phyloP scores from a whole-genome alignment of 2,888 invertebrate species.

The Netelia virgata region DNA sequence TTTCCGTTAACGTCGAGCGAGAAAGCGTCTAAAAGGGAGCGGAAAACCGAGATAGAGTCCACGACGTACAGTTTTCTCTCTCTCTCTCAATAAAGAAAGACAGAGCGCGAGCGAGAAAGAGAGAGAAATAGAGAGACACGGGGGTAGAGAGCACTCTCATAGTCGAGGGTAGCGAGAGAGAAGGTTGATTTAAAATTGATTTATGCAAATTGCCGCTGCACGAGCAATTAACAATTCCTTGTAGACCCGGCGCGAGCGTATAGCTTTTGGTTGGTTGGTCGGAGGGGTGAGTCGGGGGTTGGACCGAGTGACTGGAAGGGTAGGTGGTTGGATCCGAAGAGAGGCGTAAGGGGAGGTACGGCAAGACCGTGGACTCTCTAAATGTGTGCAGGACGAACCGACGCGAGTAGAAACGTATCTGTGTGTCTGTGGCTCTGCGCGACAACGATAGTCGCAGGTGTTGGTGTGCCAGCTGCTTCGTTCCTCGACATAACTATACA shows the following conservation, averaged over 20 bases:
- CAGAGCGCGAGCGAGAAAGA: background rate
- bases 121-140: slow-evolving; percentile 8
- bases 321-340: slow-evolving; percentile 45
- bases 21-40: slow-evolving; percentile 44
- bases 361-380: slow-evolving; percentile 40
- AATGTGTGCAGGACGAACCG: slow-evolving; percentile 31
- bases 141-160: slow-evolving; percentile 29
- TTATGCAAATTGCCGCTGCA: slow-evolving; percentile 84
- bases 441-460: background rate
- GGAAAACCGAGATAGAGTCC: slow-evolving; percentile 32
- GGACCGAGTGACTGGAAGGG: slow-evolving; percentile 45
- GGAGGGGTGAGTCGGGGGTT: slow-evolving; percentile 66
- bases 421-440: background rate
- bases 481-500: background rate
- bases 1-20: slow-evolving; percentile 18
- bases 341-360: slow-evolving; percentile 42
- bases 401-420: slow-evolving; percentile 67
- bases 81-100: slow-evolving; percentile 1
- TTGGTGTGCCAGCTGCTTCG: background rate
- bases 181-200: slow-evolving; percentile 84
- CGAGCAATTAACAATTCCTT: slow-evolving; percentile 85
- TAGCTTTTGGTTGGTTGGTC: slow-evolving; percentile 77
- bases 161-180: slow-evolving; percentile 9
- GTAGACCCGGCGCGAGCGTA: slow-evolving; percentile 80
- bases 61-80: too few relatives aligned